phyloP scores from a whole-genome alignment of 2,113 vertebrate species.

The Engraulis encrasicolus region DNA sequence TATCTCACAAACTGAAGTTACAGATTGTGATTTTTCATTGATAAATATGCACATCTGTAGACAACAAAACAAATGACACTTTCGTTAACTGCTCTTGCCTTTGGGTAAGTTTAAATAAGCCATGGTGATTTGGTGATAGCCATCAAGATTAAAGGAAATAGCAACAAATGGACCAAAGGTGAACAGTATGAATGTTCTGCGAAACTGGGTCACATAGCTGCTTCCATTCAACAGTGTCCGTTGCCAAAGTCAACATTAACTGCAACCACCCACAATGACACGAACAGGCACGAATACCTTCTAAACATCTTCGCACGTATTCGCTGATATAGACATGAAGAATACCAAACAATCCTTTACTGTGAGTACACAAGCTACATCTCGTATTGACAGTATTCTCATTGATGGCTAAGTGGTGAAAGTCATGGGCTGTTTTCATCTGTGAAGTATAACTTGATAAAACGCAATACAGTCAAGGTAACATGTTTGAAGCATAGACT shows the following conservation, averaged over 20 bases:
- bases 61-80: neutral
- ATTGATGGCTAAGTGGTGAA: neutral
- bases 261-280: too few species aligned
- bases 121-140: too few species aligned
- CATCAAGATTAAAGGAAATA: too few species aligned
- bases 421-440: neutral
- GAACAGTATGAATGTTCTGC: too few species aligned
- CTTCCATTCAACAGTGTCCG: too few species aligned
- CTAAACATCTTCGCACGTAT: too few species aligned
- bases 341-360: neutral
- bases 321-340: neutral
- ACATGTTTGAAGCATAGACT: neutral
- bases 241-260: too few species aligned
- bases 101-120: too few species aligned
- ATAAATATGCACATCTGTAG: neutral
- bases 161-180: too few species aligned
- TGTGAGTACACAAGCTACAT: neutral
- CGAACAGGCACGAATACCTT: too few species aligned
- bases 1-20: slow-evolving; percentile 24
- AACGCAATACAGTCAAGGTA: neutral
- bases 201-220: too few species aligned
- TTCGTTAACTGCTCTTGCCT: too few species aligned
- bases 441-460: neutral
- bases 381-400: neutral
- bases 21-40: neutral